These are phyloP conservation scores for Torymus texanus DNA, from an alignment of 2,888 invertebrate genomes.

Conservation along the genomic window DNA sequence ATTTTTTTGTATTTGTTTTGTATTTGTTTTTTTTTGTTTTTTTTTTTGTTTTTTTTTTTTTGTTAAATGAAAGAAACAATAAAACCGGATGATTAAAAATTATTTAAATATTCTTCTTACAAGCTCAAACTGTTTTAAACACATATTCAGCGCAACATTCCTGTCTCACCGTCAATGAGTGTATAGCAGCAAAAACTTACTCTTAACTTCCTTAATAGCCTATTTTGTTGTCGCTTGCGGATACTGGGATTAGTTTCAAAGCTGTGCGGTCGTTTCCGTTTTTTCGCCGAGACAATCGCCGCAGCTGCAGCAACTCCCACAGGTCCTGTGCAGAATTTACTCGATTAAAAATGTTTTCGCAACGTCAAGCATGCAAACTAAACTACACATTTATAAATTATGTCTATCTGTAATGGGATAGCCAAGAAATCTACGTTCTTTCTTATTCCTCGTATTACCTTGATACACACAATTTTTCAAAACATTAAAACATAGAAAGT, in stretches of 20 bases:
- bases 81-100: too few relatives aligned
- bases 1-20: too few relatives aligned
- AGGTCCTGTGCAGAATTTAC: slow-evolving; percentile 80
- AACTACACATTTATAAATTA: slow-evolving; percentile 46
- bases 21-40: too few relatives aligned
- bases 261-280: slow-evolving; percentile 94
- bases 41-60: too few relatives aligned
- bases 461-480: neutral
- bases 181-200: slow-evolving; percentile 75
- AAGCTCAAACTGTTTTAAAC: too few relatives aligned
- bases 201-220: slow-evolving; percentile 89
- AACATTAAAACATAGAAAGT: slow-evolving; percentile 32
- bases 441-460: neutral
- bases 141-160: too few relatives aligned
- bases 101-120: too few relatives aligned
- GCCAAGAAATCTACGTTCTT: neutral
- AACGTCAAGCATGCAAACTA: slow-evolving; percentile 49
- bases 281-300: slow-evolving; percentile 96
- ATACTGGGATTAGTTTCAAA: slow-evolving; percentile 98
- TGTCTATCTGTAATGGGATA: slow-evolving; percentile 19
- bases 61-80: too few relatives aligned
- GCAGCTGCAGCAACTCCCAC: slow-evolving; percentile 98
- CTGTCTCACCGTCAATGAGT: too few relatives aligned
- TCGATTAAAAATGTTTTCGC: slow-evolving; percentile 35
- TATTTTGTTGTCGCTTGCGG: slow-evolving; percentile 95